Base-by-base conservation (phyloP, 2,797 vertebrate genomes). In the Lates japonicus region DNA sequence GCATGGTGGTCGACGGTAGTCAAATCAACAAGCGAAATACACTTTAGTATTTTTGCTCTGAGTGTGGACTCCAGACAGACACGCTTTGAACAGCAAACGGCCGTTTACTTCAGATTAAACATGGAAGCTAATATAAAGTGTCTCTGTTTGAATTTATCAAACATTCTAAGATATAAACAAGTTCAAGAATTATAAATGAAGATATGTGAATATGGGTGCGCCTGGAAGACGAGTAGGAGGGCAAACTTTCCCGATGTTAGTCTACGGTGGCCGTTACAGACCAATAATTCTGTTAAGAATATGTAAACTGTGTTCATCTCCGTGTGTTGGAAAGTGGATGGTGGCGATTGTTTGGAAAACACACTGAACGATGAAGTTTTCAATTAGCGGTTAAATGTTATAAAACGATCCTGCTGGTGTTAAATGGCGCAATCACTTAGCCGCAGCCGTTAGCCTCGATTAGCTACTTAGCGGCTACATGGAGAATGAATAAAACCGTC, bases 161-260 rank as follows among this genome's bases (percentile, higher is more conserved):
- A 29, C 2, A 29, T 29, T 29, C 25, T 29, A 29, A 29, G 25
- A 29, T 29, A 29, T 29, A 39, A 11, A 9, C n/a, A 1, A 2
- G 8, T 39, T 11, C 9, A 8, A 39, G 9, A 39, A 39, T 10
- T 11, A 11, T 41, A 41, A 11, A 14, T 42, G 14, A 42, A 42
- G 41, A 14, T 42, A 42, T 14, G 41, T 12, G 41, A 14, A 13
- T 4, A 14, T 14, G 4, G 14, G 20, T 2, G 25, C 10, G 6
- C 54, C 83, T 79, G 69, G 0, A 35, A 81, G 25, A 64, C n/a
- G 0, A 0, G 1, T 2, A 0, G 9, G 5, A 31, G 66, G 66
- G 29, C 1, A 7, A 0, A 8, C 2, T 9, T 1, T 3, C 1
- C 3, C 0, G 0, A 0, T 0, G 0, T 0, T 0, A 1, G 0